Percentiles rank a stretch among this genome's conserved stretches.
Evolutionary conservation across 2,113 vertebrate genomes (phyloP).

Genomic region (Thinocorus orbignyianus): DNA sequence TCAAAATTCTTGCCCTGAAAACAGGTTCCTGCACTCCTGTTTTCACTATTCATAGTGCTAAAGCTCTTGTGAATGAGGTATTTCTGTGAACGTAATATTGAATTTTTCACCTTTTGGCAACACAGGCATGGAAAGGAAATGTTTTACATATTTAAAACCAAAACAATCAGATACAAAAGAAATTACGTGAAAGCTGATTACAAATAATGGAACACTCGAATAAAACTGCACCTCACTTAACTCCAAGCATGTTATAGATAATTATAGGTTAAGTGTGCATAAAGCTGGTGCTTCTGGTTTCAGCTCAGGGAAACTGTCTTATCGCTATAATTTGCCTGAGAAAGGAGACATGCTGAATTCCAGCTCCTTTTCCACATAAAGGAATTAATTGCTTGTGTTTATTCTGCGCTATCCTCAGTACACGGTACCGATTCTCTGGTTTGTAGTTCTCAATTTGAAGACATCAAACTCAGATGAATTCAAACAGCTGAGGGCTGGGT

Average conservation of each 20-base stretch:
- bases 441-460: slow-evolving; percentile 13
- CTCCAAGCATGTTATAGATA: background rate
- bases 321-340: background rate
- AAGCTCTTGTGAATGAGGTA: background rate
- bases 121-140: background rate
- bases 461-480: background rate
- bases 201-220: background rate
- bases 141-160: background rate
- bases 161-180: background rate
- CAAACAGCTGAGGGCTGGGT: background rate
- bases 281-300: slow-evolving; percentile 11
- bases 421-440: background rate
- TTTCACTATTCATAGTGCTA: background rate
- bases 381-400: slow-evolving; percentile 36
- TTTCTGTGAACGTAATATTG: background rate
- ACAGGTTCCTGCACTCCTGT: background rate
- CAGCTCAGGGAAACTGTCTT: slow-evolving; percentile 7
- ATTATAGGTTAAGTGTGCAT: background rate
- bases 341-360: background rate
- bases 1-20: background rate
- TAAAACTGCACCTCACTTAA: background rate
- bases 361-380: slow-evolving; percentile 29
- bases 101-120: background rate
- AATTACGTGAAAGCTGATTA: slow-evolving; percentile 6
- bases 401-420: background rate